A percentile compares a stretch with the other conserved stretches of the same genome.
Evolutionary conservation across 2,888 invertebrate genomes (phyloP).

Genomic region (Drosophila robusta): DNA sequence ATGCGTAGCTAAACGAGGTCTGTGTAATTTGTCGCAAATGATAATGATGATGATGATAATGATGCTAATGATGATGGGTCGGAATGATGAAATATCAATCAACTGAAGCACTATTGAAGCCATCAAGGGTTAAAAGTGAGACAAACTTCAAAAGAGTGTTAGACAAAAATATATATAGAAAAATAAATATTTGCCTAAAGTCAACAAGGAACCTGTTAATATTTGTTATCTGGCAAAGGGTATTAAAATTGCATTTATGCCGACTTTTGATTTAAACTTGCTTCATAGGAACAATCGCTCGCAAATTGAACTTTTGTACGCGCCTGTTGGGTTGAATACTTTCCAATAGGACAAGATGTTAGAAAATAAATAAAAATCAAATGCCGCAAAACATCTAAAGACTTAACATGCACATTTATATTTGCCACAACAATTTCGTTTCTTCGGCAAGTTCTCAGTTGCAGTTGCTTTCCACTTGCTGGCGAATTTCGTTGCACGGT

Average conservation of each 20-base stretch:
- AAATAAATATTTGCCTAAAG: background rate
- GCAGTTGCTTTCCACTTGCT: slow-evolving; percentile 27
- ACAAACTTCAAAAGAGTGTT: too few species aligned
- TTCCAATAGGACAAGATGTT: background rate
- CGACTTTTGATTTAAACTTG: too few species aligned
- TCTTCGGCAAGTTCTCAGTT: slow-evolving; percentile 6
- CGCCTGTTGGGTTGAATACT: too few species aligned
- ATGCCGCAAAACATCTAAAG: background rate
- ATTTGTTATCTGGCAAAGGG: too few species aligned
- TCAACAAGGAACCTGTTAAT: too few species aligned
- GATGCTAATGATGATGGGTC: slow-evolving; percentile 34
- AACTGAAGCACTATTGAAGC: slow-evolving; percentile 8
- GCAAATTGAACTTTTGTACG: too few species aligned
- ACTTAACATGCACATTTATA: slow-evolving; percentile 7
- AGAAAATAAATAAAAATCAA: background rate
- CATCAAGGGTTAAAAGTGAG: background rate
- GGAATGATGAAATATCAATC: slow-evolving; percentile 46
- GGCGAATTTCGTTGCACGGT: slow-evolving; percentile 17
- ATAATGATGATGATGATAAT: slow-evolving; percentile 39
- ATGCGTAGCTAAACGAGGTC: slow-evolving; percentile 75
- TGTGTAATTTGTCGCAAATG: slow-evolving; percentile 54
- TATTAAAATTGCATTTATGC: too few species aligned
- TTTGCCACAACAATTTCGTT: slow-evolving; percentile 19
- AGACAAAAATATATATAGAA: background rate
- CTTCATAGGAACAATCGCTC: background rate